Evolutionary conservation across 2,888 invertebrate genomes (phyloP).

Genomic region (Poecilus cupreus): DNA sequence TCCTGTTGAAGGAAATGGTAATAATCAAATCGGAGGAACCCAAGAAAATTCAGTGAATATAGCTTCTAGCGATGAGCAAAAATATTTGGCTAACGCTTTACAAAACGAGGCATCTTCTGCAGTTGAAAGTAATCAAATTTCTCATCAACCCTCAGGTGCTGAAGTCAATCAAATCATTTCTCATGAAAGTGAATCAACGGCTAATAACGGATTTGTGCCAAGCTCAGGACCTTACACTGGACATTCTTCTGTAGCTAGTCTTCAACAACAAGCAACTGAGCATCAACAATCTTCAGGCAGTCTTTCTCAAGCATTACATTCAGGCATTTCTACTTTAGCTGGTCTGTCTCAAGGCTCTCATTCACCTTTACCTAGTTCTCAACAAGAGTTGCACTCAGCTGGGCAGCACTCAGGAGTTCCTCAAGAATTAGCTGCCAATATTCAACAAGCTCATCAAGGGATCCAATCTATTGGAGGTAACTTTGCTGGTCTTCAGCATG

Average conservation of each 20-base stretch:
- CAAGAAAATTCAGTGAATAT: not conserved
- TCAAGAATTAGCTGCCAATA: too few species aligned
- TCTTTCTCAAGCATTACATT: too few species aligned
- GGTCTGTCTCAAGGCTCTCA: too few species aligned
- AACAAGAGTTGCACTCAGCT: too few species aligned
- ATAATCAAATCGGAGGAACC: not conserved
- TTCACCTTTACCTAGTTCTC: too few species aligned
- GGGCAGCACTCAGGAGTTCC: too few species aligned
- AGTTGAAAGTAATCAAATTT: not conserved
- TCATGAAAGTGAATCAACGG: slow-evolving; percentile 19
- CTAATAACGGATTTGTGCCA: not conserved
- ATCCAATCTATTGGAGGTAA: too few species aligned
- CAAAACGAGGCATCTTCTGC: not conserved
- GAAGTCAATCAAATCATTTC: not conserved
- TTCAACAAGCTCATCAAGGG: too few species aligned
- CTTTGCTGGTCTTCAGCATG: too few species aligned
- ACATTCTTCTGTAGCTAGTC: not conserved
- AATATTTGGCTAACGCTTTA: not conserved
- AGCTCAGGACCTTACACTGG: not conserved
- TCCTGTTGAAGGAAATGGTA: slow-evolving; percentile 63
- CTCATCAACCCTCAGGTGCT: not conserved
- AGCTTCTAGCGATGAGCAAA: not conserved
- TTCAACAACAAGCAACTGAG: too few species aligned
- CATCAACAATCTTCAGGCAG: too few species aligned
- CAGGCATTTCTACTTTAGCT: too few species aligned